phyloP scores from a whole-genome alignment of 2,797 vertebrate species.

The Lepus townsendii region DNA sequence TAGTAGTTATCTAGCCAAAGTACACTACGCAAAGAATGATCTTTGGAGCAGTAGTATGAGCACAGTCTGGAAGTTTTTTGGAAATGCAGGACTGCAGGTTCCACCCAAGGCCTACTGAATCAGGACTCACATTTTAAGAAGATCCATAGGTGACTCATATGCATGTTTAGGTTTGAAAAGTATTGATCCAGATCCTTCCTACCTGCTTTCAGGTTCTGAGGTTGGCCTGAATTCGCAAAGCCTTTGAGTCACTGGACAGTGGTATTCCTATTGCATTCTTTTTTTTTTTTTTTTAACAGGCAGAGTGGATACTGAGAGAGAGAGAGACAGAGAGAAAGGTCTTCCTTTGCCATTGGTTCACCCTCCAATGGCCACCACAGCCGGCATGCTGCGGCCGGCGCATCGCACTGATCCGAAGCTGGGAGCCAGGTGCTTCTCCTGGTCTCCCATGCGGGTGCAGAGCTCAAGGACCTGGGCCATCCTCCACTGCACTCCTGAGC shows the following conservation, averaged over 20 bases:
- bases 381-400: no score
- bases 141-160: neutral
- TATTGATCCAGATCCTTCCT: accelerated
- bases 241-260: neutral
- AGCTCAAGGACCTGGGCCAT: no score
- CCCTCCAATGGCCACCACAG: no score
- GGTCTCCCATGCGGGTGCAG: no score
- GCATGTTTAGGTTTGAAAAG: conserved; percentile 4
- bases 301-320: no score
- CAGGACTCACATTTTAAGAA: conserved; percentile 32
- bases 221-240: neutral
- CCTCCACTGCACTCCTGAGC: no score
- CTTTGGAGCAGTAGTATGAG: neutral
- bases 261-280: neutral
- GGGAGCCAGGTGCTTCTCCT: no score
- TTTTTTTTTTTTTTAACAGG: neutral
- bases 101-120: neutral
- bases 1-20: neutral
- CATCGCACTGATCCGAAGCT: no score
- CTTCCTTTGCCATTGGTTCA: no score
- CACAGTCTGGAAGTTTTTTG: neutral
- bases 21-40: neutral
- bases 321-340: no score
- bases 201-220: accelerated
- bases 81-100: neutral